Conservation (phyloP, 2,888 invertebrate genomes). For the Furcula furcula region DNA sequence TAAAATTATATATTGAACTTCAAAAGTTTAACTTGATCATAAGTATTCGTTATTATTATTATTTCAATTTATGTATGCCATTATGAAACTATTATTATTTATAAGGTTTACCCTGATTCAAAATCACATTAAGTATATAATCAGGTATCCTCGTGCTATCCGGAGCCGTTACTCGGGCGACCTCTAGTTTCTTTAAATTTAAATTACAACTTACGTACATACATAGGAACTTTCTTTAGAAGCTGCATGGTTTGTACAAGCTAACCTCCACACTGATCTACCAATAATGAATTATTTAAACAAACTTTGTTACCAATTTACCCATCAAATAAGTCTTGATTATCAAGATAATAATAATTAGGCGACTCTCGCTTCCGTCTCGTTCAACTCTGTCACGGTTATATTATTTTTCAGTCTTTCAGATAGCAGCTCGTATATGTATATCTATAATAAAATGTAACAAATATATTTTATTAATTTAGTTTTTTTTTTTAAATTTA, state of each 20-base stretch:
- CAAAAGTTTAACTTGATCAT: background rate
- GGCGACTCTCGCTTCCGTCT: conserved; percentile 29
- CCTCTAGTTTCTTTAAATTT: conserved; percentile 73
- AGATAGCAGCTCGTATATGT: conserved; percentile 21
- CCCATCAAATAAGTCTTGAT: conserved; percentile 65
- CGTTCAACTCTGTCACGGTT: conserved; percentile 34
- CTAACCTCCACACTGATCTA: conserved; percentile 80
- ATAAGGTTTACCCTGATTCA: conserved; percentile 67
- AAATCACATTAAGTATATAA: conserved; percentile 56
- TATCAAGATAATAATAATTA: conserved; percentile 57
- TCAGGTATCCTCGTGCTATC: conserved; percentile 45
- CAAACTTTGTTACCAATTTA: conserved; percentile 61
- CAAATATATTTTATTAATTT: conserved; percentile 25
- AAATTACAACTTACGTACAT: conserved; percentile 81
- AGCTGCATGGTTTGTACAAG: conserved; percentile 82
- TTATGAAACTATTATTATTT: conserved; percentile 19
- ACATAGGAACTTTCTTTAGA: conserved; percentile 82
- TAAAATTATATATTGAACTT: background rate
- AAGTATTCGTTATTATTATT: conserved; percentile 1
- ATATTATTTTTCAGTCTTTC: conserved; percentile 27
- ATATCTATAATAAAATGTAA: conserved; percentile 31
- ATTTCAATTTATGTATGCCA: conserved; percentile 6
- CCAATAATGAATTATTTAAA: conserved; percentile 72
- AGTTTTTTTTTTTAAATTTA: conserved; percentile 22
- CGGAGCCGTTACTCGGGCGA: conserved; percentile 55